Base-by-base conservation (phyloP, 2,797 vertebrate genomes). In the Orestias chungarensis region DNA sequence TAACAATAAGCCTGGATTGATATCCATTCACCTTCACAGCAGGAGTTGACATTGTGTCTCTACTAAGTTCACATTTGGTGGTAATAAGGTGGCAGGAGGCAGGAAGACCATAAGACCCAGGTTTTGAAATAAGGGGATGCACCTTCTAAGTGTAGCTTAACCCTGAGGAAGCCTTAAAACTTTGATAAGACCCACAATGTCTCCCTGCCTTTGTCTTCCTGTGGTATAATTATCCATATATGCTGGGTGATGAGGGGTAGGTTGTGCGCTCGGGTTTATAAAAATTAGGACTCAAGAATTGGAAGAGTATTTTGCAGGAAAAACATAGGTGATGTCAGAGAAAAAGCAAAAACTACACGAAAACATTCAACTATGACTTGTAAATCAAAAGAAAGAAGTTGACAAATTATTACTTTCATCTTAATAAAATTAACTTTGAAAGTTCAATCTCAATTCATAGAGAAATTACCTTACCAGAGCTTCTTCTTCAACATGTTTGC, bases 1-100 rank as follows among this genome's bases (percentile, higher is more conserved):
- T 84, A 77, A 90, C 83, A 91, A 89, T 88, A 87, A 89, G 82
- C 81, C 85, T 55, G 73, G 85, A 88, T 85, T 89, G 79, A 87
- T 83, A 82, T 87, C 79, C 77, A 91, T 88, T 93, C 85, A 91
- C 76, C 66, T 43, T 47, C 81, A 79, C 87, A 81, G 86, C 76
- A 0, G 81, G 91, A 87, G 82, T 71, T 72, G 79, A 76, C 74
- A 64, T 64, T 71, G 74, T 75, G 68, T 33, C 14, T 74, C 72
- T 72, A 57, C 64, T 31, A 70, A 43, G 74, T 44, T 47, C 59
- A 73, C 74, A 76, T 50, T 59, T 64, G 66, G 81, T 15, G 44
- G 73, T 66, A 81, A 77, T 74, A 46, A 75, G 82, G 71, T 65
- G 69, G 81, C 69, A 79, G 86, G 86, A 67, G 85, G 82, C 88